A percentile compares a stretch with the other conserved stretches of the same genome.
Conservation (phyloP, 2,888 invertebrate genomes). For the Sphaerophoria taeniata region DNA sequence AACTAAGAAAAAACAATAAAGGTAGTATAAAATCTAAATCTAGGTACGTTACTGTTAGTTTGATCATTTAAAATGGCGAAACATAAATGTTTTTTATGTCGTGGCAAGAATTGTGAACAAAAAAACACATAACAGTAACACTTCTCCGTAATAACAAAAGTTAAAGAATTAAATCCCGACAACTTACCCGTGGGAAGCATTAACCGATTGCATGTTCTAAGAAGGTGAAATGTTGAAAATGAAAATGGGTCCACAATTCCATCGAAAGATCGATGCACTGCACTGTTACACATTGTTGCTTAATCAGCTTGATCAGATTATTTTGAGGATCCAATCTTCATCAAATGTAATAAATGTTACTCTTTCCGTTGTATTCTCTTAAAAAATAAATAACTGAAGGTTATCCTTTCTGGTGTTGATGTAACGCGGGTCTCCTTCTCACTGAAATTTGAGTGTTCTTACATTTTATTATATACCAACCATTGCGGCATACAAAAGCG, state of each 20-base stretch:
- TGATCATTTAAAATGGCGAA: too few relatives aligned
- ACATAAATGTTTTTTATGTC: too few relatives aligned
- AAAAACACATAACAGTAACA: too few relatives aligned
- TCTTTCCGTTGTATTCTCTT: not conserved
- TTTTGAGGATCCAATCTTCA: too few relatives aligned
- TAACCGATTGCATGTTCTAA: constrained; percentile 87
- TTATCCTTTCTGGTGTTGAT: not conserved
- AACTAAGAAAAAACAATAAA: too few relatives aligned
- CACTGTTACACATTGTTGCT: constrained; percentile 76
- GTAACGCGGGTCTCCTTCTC: constrained; percentile 34
- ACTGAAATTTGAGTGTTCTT: constrained; percentile 40
- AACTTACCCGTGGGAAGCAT: constrained; percentile 85
- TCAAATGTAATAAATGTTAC: not conserved
- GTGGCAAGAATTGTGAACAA: too few relatives aligned
- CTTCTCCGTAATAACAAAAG: too few relatives aligned
- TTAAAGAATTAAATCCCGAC: not conserved
- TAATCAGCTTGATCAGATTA: too few relatives aligned
- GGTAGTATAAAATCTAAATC: too few relatives aligned
- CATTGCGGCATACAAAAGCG: constrained; percentile 22
- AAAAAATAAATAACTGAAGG: not conserved
- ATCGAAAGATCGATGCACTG: constrained; percentile 76
- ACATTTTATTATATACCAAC: constrained; percentile 60
- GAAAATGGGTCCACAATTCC: constrained; percentile 80
- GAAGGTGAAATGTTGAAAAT: constrained; percentile 86
- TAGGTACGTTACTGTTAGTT: too few relatives aligned